Percentiles rank a stretch among this genome's conserved stretches.
phyloP scores from a whole-genome alignment of 2,888 invertebrate genomes.

The Eurytoma adleriae region DNA sequence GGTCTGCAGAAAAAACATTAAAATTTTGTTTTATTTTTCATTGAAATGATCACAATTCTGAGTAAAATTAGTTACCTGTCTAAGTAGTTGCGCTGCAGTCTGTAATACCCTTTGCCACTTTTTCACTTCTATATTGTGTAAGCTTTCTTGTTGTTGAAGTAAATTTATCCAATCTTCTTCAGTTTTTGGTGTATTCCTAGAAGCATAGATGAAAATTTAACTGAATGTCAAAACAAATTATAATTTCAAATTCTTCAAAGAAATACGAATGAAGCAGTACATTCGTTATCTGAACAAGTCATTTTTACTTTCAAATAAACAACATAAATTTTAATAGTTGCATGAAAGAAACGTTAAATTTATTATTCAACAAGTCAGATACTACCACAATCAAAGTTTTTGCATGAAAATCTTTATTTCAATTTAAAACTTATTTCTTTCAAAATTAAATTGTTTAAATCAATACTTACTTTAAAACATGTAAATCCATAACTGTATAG shows the following conservation, averaged over 20 bases:
- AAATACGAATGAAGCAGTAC: neutral
- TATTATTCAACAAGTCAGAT: too few species aligned
- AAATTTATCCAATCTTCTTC: conserved; percentile 90
- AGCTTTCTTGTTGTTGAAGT: conserved; percentile 87
- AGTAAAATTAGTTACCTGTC: conserved; percentile 80
- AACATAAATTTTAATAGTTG: too few species aligned
- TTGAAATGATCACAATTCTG: conserved; percentile 30
- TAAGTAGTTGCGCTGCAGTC: conserved; percentile 83
- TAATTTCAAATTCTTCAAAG: neutral
- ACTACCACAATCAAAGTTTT: too few species aligned
- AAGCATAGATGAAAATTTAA: neutral
- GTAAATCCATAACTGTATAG: conserved; percentile 77
- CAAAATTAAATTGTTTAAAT: too few species aligned
- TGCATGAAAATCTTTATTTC: too few species aligned
- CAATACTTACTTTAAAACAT: conserved; percentile 76
- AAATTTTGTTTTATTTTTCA: conserved; percentile 28
- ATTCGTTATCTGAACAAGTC: too few species aligned
- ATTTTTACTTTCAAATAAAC: too few species aligned
- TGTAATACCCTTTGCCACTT: conserved; percentile 89
- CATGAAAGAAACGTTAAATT: too few species aligned
- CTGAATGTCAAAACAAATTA: neutral
- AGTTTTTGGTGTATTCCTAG: conserved; percentile 83
- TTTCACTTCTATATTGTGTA: conserved; percentile 88
- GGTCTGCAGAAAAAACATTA: conserved; percentile 78
- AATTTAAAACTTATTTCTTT: too few species aligned